These are phyloP conservation scores for Zhuqinia jingwanae DNA, from an alignment of 2,888 invertebrate species.

Conservation along the genomic window DNA sequence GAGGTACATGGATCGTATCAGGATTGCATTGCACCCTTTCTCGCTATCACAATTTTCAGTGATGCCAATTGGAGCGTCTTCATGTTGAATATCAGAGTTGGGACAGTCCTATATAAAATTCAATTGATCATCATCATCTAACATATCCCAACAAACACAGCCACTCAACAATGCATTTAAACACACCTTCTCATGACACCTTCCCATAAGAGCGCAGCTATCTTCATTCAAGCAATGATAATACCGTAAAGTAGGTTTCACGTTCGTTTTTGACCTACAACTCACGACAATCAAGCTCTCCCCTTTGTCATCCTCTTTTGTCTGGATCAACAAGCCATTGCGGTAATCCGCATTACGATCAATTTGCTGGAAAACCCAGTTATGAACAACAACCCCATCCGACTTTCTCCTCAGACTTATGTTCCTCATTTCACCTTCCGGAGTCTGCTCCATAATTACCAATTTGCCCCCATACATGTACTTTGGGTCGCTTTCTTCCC, in stretches of 20 bases:
- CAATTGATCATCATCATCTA: too few species aligned
- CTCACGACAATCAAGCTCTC: constrained; percentile 39
- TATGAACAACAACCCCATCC: constrained; percentile 55
- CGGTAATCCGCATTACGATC: constrained; percentile 45
- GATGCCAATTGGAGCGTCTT: constrained; percentile 13
- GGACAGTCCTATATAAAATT: constrained; percentile 70
- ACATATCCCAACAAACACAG: not conserved
- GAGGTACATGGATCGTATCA: constrained; percentile 59
- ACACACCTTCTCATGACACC: constrained; percentile 67
- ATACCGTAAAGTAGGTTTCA: constrained; percentile 60
- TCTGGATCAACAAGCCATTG: constrained; percentile 62
- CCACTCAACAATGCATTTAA: too few species aligned
- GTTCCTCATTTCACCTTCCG: constrained; percentile 52
- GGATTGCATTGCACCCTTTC: constrained; percentile 57
- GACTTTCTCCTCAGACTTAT: constrained; percentile 52
- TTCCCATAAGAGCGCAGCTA: constrained; percentile 69
- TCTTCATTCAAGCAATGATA: constrained; percentile 70
- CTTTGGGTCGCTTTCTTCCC: constrained; percentile 41
- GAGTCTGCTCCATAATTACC: constrained; percentile 47
- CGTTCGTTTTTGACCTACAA: constrained; percentile 62
- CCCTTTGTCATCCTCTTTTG: constrained; percentile 61
- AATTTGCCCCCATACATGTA: constrained; percentile 54
- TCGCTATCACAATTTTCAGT: constrained; percentile 28
- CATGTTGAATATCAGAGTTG: constrained; percentile 36
- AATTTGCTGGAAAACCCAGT: constrained; percentile 60